A percentile compares a stretch with the other conserved stretches of the same genome.
phyloP scores from a whole-genome alignment of 2,888 invertebrate genomes.

The Ophion ellenae region DNA sequence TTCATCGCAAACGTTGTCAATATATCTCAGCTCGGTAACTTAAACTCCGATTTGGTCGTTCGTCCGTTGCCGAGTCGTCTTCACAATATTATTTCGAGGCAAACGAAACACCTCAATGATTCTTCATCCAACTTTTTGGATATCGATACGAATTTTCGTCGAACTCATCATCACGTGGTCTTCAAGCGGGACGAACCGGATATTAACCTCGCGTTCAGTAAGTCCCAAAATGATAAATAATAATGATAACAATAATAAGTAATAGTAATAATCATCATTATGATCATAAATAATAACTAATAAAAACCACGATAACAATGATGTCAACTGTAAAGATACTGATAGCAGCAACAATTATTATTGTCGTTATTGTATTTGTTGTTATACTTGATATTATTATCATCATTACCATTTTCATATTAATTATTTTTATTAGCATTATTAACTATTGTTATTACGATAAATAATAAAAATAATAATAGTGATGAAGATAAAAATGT shows the following conservation, averaged over 20 bases:
- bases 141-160: slow-evolving; percentile 46
- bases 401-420: too few relatives aligned
- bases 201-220: slow-evolving; percentile 23
- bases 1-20: not conserved
- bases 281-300: not conserved
- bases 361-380: not conserved
- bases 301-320: too few relatives aligned
- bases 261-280: not conserved
- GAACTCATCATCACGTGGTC: slow-evolving; percentile 74
- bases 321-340: too few relatives aligned
- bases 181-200: slow-evolving; percentile 65
- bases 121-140: not conserved
- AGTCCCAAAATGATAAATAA: slow-evolving; percentile 5
- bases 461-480: too few relatives aligned
- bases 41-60: slow-evolving; percentile 69
- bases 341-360: not conserved
- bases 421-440: too few relatives aligned
- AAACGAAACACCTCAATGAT: slow-evolving; percentile 44
- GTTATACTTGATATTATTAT: too few relatives aligned
- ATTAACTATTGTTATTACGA: too few relatives aligned
- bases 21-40: slow-evolving; percentile 68
- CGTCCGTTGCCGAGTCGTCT: slow-evolving; percentile 69
- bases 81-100: slow-evolving; percentile 50
- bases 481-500: too few relatives aligned
- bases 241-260: not conserved